Conservation (phyloP, 2,797 vertebrate species). For the Phoeniculus purpureus region DNA sequence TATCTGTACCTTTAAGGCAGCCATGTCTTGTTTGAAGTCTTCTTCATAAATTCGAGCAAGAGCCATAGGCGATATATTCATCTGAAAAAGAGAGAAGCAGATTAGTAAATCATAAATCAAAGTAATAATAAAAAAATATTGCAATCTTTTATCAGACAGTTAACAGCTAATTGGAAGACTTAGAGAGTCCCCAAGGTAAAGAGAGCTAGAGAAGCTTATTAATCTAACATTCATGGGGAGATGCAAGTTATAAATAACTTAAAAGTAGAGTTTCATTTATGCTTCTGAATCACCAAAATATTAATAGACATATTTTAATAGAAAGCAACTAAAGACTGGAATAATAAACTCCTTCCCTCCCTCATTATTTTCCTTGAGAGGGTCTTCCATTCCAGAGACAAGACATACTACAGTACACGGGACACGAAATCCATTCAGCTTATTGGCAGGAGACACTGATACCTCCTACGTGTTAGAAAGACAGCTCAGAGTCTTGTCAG, state of each 20-base stretch:
- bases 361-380: neutral
- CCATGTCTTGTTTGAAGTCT: conserved; percentile 94
- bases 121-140: conserved; percentile 20
- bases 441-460: neutral
- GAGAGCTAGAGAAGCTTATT: conserved; percentile 7
- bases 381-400: neutral
- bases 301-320: neutral
- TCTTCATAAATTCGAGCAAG: conserved; percentile 90
- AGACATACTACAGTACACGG: neutral
- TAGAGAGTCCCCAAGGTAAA: neutral
- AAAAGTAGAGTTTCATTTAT: neutral
- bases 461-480: neutral
- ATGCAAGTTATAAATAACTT: neutral
- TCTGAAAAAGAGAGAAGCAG: conserved; percentile 73
- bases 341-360: neutral
- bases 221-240: neutral
- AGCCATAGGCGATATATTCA: conserved; percentile 82
- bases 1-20: conserved; percentile 85
- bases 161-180: conserved; percentile 29
- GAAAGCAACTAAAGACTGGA: conserved; percentile 18
- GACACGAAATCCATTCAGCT: neutral
- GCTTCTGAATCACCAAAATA: neutral
- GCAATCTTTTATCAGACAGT: conserved; percentile 33
- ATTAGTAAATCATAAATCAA: conserved; percentile 31
- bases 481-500: neutral